Evolutionary conservation across 2,888 invertebrate genomes (phyloP).

Genomic region (Matsumyia berberina): DNA sequence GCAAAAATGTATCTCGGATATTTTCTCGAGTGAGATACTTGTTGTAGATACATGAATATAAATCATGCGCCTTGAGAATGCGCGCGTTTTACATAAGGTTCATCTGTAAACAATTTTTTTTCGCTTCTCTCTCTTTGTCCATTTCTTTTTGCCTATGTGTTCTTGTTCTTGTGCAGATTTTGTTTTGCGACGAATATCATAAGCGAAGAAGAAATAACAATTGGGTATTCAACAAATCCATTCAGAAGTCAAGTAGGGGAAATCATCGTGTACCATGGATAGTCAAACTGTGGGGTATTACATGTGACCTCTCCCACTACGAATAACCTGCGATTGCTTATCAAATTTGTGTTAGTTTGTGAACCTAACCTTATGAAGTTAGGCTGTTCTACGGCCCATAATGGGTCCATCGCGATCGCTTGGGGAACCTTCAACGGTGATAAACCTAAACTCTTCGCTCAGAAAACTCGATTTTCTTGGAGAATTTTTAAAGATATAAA

Average conservation of each 20-base stretch:
- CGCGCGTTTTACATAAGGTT: slow-evolving; percentile 49
- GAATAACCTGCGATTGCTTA: not conserved
- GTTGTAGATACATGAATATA: slow-evolving; percentile 56
- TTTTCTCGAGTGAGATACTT: slow-evolving; percentile 30
- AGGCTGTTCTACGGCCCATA: too few relatives aligned
- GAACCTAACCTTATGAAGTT: too few relatives aligned
- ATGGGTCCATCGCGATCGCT: too few relatives aligned
- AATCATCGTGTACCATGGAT: not conserved
- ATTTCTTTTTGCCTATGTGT: not conserved
- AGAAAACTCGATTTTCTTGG: too few relatives aligned
- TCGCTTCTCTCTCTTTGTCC: not conserved
- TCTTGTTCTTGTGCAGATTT: not conserved
- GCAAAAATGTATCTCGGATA: not conserved
- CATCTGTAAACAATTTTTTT: slow-evolving; percentile 21
- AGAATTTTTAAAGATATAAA: too few relatives aligned
- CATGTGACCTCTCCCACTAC: not conserved
- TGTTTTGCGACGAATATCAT: not conserved
- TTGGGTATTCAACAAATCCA: slow-evolving; percentile 19
- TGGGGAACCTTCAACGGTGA: too few relatives aligned
- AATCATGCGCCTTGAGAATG: slow-evolving; percentile 59
- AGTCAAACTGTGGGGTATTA: not conserved
- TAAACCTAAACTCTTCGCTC: too few relatives aligned
- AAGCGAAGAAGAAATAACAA: slow-evolving; percentile 7
- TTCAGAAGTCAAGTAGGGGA: slow-evolving; percentile 2
- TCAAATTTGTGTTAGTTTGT: too few relatives aligned